Conservation (phyloP, 2,113 vertebrate species). For the Aythya baeri region DNA sequence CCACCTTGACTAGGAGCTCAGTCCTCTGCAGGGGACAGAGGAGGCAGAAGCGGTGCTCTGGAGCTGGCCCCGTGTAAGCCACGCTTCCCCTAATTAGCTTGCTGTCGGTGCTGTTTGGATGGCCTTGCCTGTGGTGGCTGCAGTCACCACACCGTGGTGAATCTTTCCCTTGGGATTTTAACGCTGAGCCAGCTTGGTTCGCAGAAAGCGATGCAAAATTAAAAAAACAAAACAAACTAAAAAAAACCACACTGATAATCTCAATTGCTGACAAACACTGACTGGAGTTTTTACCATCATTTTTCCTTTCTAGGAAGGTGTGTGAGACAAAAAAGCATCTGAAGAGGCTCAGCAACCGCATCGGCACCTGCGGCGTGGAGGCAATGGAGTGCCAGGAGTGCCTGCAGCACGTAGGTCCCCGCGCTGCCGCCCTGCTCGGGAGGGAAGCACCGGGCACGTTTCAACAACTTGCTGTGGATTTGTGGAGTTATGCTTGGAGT, state of each 20-base stretch:
- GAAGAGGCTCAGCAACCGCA: slow-evolving; percentile 78
- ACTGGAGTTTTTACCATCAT: fast-evolving
- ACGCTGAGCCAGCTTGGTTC: fast-evolving
- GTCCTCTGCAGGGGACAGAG: neutral
- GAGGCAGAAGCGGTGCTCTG: neutral
- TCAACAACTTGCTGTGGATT: neutral
- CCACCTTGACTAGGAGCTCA: neutral
- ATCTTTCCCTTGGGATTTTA: neutral
- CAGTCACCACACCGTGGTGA: neutral
- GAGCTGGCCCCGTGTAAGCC: neutral
- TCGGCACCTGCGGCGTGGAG: slow-evolving; percentile 77
- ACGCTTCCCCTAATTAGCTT: neutral
- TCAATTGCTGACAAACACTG: fast-evolving
- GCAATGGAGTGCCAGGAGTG: slow-evolving; percentile 78
- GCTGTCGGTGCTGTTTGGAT: neutral
- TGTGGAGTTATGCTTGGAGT: neutral
- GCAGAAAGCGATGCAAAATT: neutral
- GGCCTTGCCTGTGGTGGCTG: neutral
- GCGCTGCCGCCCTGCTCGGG: neutral
- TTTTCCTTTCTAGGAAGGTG: slow-evolving; percentile 70
- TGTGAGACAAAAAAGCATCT: slow-evolving; percentile 82
- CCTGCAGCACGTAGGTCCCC: slow-evolving; percentile 77
- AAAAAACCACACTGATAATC: fast-evolving
- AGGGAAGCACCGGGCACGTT: fast-evolving
- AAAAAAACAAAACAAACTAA: fast-evolving